phyloP scores from a whole-genome alignment of 2,113 vertebrate genomes.

The Cryptomyrus ogoouensis region DNA sequence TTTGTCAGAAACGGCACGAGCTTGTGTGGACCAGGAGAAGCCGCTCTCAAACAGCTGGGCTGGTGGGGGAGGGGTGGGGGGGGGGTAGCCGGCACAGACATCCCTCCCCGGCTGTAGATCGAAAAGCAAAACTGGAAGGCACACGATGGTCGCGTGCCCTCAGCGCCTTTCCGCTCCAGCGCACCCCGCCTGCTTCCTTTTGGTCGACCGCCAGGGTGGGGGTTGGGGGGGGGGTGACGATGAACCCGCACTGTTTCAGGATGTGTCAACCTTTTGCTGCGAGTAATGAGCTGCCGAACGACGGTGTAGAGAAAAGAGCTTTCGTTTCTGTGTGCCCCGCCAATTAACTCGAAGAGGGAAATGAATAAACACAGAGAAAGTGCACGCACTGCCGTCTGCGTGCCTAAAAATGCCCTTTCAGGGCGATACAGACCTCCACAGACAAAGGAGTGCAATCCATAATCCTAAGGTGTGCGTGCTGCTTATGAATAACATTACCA shows the following conservation, averaged over 20 bases:
- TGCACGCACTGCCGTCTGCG: background rate
- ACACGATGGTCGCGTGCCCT: background rate
- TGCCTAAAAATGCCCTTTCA: background rate
- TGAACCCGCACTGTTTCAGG: background rate
- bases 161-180: background rate
- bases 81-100: background rate
- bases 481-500: background rate
- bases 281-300: conserved; percentile 4
- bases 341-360: background rate
- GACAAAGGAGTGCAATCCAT: background rate
- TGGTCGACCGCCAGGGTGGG: background rate
- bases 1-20: background rate
- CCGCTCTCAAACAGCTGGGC: background rate
- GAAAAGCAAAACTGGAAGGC: background rate
- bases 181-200: background rate
- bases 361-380: too few species aligned
- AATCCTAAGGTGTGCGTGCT: background rate
- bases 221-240: background rate
- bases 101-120: background rate
- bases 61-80: background rate
- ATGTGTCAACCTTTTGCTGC: conserved; percentile 16
- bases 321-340: background rate
- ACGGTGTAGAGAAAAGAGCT: background rate
- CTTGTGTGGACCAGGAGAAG: background rate
- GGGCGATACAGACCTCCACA: background rate